Evolutionary conservation across 2,888 invertebrate genomes (phyloP).

Genomic region (Aphodius granarius): DNA sequence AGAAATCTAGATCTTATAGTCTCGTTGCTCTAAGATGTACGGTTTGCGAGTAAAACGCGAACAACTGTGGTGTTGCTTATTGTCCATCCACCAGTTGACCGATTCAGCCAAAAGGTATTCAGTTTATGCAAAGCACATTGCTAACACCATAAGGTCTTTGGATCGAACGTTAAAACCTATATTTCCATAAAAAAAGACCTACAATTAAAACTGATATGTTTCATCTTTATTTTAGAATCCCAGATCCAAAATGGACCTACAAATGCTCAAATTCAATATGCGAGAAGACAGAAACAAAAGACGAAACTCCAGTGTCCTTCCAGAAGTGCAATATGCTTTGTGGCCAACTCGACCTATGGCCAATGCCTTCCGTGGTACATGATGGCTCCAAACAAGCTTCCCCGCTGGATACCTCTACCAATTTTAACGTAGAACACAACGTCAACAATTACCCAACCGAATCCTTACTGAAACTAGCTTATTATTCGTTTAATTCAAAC

Average conservation of each 20-base stretch:
- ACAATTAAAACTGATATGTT: neutral
- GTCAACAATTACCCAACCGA: conserved; percentile 46
- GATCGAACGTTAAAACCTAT: no score
- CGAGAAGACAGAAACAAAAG: conserved; percentile 54
- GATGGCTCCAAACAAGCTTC: conserved; percentile 63
- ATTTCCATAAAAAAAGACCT: no score
- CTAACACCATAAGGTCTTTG: no score
- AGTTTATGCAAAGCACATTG: no score
- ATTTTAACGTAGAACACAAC: conserved; percentile 40
- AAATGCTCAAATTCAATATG: conserved; percentile 66
- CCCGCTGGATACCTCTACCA: conserved; percentile 32
- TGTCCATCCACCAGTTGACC: no score
- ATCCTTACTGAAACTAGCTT: conserved; percentile 54
- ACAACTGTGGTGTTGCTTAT: no score
- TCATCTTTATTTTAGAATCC: conserved; percentile 6
- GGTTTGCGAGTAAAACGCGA: no score
- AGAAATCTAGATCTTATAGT: no score
- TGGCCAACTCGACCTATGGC: conserved; percentile 71
- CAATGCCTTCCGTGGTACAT: conserved; percentile 66
- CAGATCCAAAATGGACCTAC: conserved; percentile 63
- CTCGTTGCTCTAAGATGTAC: no score
- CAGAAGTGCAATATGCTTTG: conserved; percentile 75
- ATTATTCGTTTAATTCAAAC: conserved; percentile 51
- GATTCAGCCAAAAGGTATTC: no score
- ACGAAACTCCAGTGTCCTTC: conserved; percentile 56